These are phyloP conservation scores for Synodontis membranacea DNA, from an alignment of 2,113 vertebrate genomes.

Conservation along the genomic window DNA sequence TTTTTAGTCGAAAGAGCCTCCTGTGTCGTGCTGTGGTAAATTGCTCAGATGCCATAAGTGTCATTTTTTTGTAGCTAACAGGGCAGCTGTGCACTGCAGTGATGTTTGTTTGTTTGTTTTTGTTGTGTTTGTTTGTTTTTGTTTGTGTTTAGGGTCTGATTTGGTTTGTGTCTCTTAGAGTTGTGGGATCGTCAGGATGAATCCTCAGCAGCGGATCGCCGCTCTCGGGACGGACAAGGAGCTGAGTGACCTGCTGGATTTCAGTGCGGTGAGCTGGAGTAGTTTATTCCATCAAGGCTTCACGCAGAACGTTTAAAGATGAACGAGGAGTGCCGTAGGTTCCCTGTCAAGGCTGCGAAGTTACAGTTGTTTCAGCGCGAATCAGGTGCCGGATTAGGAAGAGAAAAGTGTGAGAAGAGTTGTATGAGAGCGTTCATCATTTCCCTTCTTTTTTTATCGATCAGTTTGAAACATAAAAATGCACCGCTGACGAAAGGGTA, in stretches of 20 bases:
- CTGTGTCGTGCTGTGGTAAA: not conserved
- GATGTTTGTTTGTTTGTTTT: not conserved
- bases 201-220: conserved; percentile 97
- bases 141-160: too few species aligned
- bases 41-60: conserved; percentile 24
- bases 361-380: not conserved
- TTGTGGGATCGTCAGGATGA: conserved; percentile 87
- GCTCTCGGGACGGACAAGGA: conserved; percentile 99
- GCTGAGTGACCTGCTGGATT: conserved; percentile 98
- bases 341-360: too few species aligned
- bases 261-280: conserved; percentile 90
- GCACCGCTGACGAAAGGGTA: not conserved
- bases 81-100: not conserved
- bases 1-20: not conserved
- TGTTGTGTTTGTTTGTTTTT: not conserved
- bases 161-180: conserved; percentile 71
- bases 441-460: too few species aligned
- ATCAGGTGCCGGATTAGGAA: not conserved
- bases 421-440: not conserved
- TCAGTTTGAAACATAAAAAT: not conserved
- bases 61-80: conserved; percentile 22
- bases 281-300: not conserved
- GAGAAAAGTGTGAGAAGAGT: not conserved
- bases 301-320: too few species aligned
- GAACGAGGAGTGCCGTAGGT: too few species aligned